phyloP scores from a whole-genome alignment of 2,888 invertebrate genomes.

The Pasiphila rectangulata region DNA sequence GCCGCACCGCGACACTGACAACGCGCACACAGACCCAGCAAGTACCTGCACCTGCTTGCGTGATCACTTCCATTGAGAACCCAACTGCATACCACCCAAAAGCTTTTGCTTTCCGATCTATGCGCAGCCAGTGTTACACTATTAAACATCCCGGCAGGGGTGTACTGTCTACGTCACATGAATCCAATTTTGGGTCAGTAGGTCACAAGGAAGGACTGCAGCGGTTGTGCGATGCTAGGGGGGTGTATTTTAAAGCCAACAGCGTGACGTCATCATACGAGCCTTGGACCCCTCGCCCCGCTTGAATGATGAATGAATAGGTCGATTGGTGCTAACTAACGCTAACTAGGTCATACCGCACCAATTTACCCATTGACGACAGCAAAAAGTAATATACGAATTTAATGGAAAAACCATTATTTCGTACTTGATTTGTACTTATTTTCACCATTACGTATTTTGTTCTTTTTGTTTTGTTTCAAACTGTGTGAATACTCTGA shows the following conservation, averaged over 20 bases:
- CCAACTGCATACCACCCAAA: constrained; percentile 40
- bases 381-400: too few species aligned
- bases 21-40: constrained; percentile 28
- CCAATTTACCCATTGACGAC: too few species aligned
- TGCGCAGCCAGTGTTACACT: constrained; percentile 19
- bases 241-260: constrained; percentile 60
- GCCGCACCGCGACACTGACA: constrained; percentile 37
- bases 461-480: too few species aligned
- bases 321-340: constrained; percentile 54
- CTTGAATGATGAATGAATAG: constrained; percentile 74
- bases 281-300: constrained; percentile 55
- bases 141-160: constrained; percentile 40
- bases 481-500: too few species aligned
- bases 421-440: too few species aligned
- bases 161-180: constrained; percentile 74
- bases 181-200: constrained; percentile 72
- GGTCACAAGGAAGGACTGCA: constrained; percentile 74
- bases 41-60: constrained; percentile 42
- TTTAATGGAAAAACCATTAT: too few species aligned
- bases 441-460: too few species aligned
- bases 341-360: constrained; percentile 45
- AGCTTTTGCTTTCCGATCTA: constrained; percentile 44
- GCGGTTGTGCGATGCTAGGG: constrained; percentile 52
- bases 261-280: constrained; percentile 64
- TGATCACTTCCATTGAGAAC: constrained; percentile 71